Evolutionary conservation across 1,140 invertebrate species (phyloP), one percentile per base, ranked within the genome.

Genomic region (Melipona quadrifasciata): DNA sequence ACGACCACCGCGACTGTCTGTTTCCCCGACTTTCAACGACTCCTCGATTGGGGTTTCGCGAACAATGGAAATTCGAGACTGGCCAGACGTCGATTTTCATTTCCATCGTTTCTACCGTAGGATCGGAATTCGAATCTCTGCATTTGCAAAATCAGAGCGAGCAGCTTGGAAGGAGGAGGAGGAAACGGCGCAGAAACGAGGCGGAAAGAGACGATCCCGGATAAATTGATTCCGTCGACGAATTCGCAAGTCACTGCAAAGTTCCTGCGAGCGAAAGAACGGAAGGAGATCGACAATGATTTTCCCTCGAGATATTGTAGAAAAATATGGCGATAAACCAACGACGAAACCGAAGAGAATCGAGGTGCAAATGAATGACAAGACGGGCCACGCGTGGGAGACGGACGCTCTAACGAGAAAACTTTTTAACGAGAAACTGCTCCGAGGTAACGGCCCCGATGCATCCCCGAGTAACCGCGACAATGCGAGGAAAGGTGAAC

Each of bases 21-120:
- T 47, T 73, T n/a, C 53, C 12, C 67, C 67, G 64, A 82, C 39
- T 86, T 86, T 86, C 72, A 72, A 70, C 77, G 24, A 86, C 78
- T 80, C 64, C 34, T 61, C 55, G 39, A 71, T n/a, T 34, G 85
- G 61, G 31, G 31, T 82, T 82, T 85, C 70, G 61, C 39, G 75
- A 57, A 76, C 65, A 87, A 90, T 89, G 79, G 85, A 80, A 89
- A 90, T 89, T 82, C 39, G 88, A 82, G 75, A 77, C 53, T 34
- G 47, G 47, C 53, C 55, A 72, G 74, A 73, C 10, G 78, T 67
- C 78, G 83, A 73, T 74, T 84, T 73, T 74, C 80, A 84, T 84
- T 58, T 51, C 2, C n/a, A 21, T n/a, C n/a, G 51, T 31, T 80
- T 71, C 19, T 24, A 21, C 27, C n/a, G n/a, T 27, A 5, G 21